Base-by-base conservation (phyloP, 2,888 invertebrate species). In the Scaeva pyrastri region DNA sequence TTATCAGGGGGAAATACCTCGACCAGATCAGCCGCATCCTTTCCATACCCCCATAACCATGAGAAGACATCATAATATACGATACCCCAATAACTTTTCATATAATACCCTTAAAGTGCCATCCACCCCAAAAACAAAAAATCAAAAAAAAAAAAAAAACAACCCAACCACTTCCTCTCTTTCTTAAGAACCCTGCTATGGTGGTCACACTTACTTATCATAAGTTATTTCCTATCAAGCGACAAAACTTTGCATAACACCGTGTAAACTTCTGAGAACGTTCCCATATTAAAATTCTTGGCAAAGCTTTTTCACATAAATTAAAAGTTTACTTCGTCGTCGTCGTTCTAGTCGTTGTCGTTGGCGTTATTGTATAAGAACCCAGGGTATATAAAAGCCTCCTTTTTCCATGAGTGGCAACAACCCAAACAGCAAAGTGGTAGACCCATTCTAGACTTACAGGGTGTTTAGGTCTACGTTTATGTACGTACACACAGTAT, bases 201-300 rank as follows among this genome's bases (percentile, higher is more conserved):
- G 81, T 58, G 81, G 81, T 74, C 86, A 82, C 86, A 86, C 86
- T 86, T 81, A 82, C 87, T 87, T 87, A 87, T 87, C 87, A 87
- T 83, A 87, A 87, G 87, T 87, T 87, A 83, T 87, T 83, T 87
- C 78, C 87, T 87, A 87, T 87, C 87, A 87, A 87, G 87, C 78
- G 82, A 83, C 82, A 87, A 71, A 79, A 86, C 81, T 86, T 86
- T 74, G 70, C 86, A 86, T 81, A 81, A 81, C 86, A 77, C 70
- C 86, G 81, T 86, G 86, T 86, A 86, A 81, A 86, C 86, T 86
- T 86, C 81, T 86, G 86, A 86, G 81, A 81, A 86, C 58, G 88
- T 89, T 90, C 90, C 89, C 90, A 92, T 91, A 91, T 91, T 91
- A 91, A 91, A 91, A 91, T 92, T 91, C 91, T 90, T 91, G 89